Conservation (phyloP, 2,113 vertebrate species). For the Hyaena hyaena region DNA sequence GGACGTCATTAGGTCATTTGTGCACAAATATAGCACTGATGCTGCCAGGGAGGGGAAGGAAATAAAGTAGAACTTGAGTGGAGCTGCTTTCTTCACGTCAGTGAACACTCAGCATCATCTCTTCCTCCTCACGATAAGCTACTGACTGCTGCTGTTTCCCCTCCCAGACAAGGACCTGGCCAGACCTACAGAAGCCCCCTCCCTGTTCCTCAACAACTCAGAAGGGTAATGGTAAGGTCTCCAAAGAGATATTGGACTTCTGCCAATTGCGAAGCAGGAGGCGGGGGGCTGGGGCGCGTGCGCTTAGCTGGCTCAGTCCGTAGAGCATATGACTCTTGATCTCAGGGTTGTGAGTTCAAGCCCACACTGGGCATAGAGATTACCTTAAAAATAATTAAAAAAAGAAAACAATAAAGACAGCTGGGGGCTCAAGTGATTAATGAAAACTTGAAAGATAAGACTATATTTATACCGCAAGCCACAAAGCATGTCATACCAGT, state of each 20-base stretch:
- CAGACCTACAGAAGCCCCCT: not conserved
- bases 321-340: not conserved
- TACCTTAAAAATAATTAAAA: not conserved
- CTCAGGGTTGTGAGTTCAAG: not conserved
- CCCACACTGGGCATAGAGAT: not conserved
- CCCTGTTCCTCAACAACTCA: not conserved
- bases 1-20: not conserved
- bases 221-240: not conserved
- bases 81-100: not conserved
- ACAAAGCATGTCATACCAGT: not conserved
- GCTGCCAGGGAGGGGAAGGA: not conserved
- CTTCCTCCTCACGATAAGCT: not conserved
- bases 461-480: not conserved
- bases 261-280: not conserved
- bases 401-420: not conserved
- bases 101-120: not conserved
- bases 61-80: not conserved
- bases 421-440: not conserved
- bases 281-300: too few species aligned
- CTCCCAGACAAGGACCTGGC: not conserved
- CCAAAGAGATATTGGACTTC: not conserved
- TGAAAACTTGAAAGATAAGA: conserved; percentile 13
- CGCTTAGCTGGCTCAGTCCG: not conserved
- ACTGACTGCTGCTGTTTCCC: not conserved
- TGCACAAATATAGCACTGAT: not conserved